These are phyloP conservation scores for Phyllotreta cruciferae DNA, from an alignment of 2,888 invertebrate genomes.

Conservation along the genomic window DNA sequence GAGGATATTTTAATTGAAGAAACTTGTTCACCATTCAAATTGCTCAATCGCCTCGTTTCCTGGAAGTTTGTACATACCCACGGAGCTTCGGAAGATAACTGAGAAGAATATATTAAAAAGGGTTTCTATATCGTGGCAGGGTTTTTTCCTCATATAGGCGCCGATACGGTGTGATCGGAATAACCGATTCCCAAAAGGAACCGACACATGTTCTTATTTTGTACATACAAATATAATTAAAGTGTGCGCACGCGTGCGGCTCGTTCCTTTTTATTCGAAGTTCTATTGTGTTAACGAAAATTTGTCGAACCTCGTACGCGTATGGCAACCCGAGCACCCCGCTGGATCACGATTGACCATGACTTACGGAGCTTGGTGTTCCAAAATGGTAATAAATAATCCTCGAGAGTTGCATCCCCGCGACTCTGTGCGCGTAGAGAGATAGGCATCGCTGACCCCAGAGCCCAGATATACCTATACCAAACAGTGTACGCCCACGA, in stretches of 20 bases:
- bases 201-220: too few relatives aligned
- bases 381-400: constrained; percentile 58
- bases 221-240: too few relatives aligned
- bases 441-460: constrained; percentile 38
- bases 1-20: constrained; percentile 31
- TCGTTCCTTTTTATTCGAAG: too few relatives aligned
- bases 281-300: too few relatives aligned
- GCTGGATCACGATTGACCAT: constrained; percentile 50
- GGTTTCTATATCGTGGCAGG: constrained; percentile 4
- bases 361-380: constrained; percentile 58
- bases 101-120: constrained; percentile 22
- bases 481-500: constrained; percentile 60
- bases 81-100: constrained; percentile 7
- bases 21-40: constrained; percentile 33
- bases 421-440: constrained; percentile 46
- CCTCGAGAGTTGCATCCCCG: constrained; percentile 53
- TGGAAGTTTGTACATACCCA: constrained; percentile 25
- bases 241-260: too few relatives aligned
- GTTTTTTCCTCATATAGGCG: too few relatives aligned
- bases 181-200: too few relatives aligned
- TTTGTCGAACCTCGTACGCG: too few relatives aligned
- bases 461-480: constrained; percentile 46
- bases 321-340: constrained; percentile 33
- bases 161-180: too few relatives aligned
- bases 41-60: constrained; percentile 30